Evolutionary conservation across 2,888 invertebrate genomes (phyloP).

Genomic region (Hirudinaria manillensis): DNA sequence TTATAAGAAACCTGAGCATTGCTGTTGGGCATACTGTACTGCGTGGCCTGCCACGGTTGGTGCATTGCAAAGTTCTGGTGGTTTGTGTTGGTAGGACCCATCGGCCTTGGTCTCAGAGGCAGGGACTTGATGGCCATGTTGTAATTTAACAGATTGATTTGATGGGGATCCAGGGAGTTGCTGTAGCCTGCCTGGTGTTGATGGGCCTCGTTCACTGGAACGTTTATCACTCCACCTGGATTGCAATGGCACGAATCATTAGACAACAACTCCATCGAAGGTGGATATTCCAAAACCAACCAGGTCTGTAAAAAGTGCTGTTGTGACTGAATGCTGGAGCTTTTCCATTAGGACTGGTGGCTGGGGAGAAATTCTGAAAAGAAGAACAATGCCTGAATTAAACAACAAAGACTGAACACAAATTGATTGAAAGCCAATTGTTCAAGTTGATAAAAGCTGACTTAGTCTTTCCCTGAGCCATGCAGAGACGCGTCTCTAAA

Average conservation of each 20-base stretch:
- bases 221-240: conserved; percentile 10
- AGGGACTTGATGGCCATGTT: conserved; percentile 26
- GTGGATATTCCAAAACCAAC: background rate
- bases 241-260: background rate
- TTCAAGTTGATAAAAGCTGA: no score
- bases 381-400: no score
- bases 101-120: conserved; percentile 19
- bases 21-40: background rate
- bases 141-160: conserved; percentile 21
- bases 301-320: background rate
- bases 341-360: no score
- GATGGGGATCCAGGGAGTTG: background rate
- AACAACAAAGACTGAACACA: no score
- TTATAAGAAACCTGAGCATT: background rate
- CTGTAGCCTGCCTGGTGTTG: background rate
- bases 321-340: background rate
- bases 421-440: no score
- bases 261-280: no score
- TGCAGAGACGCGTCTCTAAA: no score
- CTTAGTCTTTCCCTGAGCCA: no score
- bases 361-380: no score
- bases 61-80: conserved; percentile 3
- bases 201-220: conserved; percentile 1
- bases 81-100: background rate
- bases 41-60: background rate